These are phyloP conservation scores for Leptocoma aspasia DNA, from an alignment of 2,113 vertebrate species.

Conservation along the genomic window DNA sequence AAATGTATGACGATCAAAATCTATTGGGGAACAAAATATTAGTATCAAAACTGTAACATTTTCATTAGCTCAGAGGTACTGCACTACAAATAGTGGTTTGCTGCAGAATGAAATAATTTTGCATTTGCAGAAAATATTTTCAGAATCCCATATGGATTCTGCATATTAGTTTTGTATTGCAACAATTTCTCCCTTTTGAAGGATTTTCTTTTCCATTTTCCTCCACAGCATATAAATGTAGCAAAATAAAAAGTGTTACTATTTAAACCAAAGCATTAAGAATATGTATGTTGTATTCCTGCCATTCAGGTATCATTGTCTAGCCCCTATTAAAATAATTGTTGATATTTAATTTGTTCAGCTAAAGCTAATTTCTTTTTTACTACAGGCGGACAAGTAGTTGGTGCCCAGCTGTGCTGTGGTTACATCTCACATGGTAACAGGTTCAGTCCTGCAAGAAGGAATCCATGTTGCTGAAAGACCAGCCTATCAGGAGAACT, in stretches of 20 bases:
- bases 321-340: not conserved
- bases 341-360: not conserved
- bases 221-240: not conserved
- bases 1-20: not conserved
- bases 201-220: not conserved
- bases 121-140: not conserved
- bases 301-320: not conserved
- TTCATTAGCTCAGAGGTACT: not conserved
- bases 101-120: not conserved
- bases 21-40: not conserved
- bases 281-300: not conserved
- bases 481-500: not conserved
- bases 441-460: not conserved
- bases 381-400: not conserved
- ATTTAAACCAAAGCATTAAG: not conserved
- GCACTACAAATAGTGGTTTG: not conserved
- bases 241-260: not conserved
- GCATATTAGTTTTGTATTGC: not conserved
- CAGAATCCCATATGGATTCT: not conserved
- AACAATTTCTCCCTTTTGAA: not conserved
- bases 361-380: not conserved
- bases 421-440: not conserved
- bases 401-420: not conserved
- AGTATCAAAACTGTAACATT: not conserved
- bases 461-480: not conserved